phyloP scores from a whole-genome alignment of 2,888 invertebrate genomes.

The Amblyjoppa fuscipennis region DNA sequence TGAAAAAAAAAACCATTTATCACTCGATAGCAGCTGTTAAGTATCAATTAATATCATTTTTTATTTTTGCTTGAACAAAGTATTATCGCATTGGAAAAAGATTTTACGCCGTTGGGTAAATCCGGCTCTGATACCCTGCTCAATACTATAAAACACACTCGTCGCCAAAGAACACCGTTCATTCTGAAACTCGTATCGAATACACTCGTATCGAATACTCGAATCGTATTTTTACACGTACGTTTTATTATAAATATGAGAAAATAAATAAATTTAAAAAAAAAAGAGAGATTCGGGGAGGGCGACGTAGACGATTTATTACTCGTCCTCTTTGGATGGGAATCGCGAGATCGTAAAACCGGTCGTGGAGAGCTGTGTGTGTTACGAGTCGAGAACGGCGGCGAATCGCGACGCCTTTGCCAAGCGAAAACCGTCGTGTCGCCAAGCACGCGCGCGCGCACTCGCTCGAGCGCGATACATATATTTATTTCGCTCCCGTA shows the following conservation, averaged over 20 bases:
- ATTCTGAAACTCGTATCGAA: constrained; percentile 56
- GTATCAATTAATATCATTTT: neutral
- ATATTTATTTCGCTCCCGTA: constrained; percentile 64
- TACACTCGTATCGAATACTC: constrained; percentile 51
- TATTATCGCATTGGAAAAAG: neutral
- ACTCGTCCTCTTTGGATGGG: constrained; percentile 56
- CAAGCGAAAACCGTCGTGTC: constrained; percentile 35
- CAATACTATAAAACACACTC: constrained; percentile 29
- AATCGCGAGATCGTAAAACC: constrained; percentile 63
- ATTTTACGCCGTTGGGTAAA: neutral
- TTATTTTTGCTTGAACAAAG: neutral
- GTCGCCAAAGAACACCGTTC: constrained; percentile 20
- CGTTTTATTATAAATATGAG: constrained; percentile 9
- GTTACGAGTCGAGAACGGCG: constrained; percentile 62
- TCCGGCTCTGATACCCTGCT: constrained; percentile 18
- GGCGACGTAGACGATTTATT: constrained; percentile 54
- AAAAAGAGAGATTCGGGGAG: constrained; percentile 17
- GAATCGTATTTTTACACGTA: neutral
- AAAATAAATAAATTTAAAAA: neutral
- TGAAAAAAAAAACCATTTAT: neutral
- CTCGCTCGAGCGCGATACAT: constrained; percentile 47
- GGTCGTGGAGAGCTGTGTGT: constrained; percentile 50
- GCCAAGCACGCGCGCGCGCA: constrained; percentile 46
- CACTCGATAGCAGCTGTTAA: neutral
- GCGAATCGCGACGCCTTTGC: constrained; percentile 58